Evolutionary conservation across 2,888 invertebrate species (phyloP), one percentile per base, ranked within the genome.

Genomic region (Chrysolina americana): DNA sequence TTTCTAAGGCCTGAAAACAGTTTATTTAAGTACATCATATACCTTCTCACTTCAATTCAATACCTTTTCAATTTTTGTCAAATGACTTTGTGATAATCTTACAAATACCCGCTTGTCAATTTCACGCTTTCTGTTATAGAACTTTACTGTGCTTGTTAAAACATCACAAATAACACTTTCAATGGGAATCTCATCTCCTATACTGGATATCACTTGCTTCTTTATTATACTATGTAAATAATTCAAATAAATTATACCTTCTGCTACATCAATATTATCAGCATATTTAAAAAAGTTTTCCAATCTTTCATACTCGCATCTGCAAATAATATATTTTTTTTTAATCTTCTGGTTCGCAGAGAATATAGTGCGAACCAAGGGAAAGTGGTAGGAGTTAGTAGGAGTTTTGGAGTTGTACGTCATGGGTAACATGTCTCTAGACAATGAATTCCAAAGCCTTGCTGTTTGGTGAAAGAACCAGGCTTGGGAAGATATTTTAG

Each of bases 251-350:
- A 83, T 63, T 47, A 83, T 71, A 19, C 82, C 80, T 74, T 77
- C 77, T 15, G 76, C 79, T 28, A 44, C 76, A 15, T 76, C 65
- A 47, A 76, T 59, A 65, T 80, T 78, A 56, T 77, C 69, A 28
- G 79, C 68, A 71, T 78, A 79, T 76, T 81, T 80, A 56, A 83
- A 83, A 64, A 80, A 65, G 77, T 81, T 76, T 72, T 80, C 69
- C 28, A 83, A 74, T 72, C 81, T 77, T 15, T 79, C 79, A 75
- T 77, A 83, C 73, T 81, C 82, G 78, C 82, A 82, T 71, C 82
- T 83, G 68, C 53, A 80, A 77, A 64, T 65, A 62, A 50, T 50
- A 74, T 50, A 62, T 65, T 3, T 36, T 3, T 36, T 36, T 8
- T 36, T 36, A 36, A 36, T 3, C 36, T 36, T 36, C 8, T 8